phyloP scores from a whole-genome alignment of 2,888 invertebrate species.

The Scaptomyza caliginosa region DNA sequence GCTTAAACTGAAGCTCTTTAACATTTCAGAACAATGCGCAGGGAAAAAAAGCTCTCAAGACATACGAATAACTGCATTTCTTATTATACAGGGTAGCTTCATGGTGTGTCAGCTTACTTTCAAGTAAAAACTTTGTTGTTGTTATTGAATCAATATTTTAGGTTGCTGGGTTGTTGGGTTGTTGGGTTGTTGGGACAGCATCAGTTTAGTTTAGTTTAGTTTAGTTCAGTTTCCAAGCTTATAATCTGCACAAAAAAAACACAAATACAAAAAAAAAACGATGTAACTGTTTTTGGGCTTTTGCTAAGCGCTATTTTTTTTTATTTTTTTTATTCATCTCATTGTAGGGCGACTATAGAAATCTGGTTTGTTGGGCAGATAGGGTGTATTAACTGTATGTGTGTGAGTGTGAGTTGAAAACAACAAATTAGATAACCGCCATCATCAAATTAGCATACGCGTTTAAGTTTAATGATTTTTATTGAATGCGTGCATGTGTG shows the following conservation, averaged over 20 bases:
- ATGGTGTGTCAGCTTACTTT: neutral
- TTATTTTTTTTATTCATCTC: neutral
- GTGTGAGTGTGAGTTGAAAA: slow-evolving; percentile 38
- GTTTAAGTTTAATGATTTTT: slow-evolving; percentile 68
- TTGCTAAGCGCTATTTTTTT: too few relatives aligned
- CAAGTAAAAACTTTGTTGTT: neutral
- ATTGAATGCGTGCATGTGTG: slow-evolving; percentile 16
- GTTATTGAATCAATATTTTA: slow-evolving; percentile 12
- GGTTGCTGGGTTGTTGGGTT: slow-evolving; percentile 40
- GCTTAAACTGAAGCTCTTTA: too few relatives aligned
- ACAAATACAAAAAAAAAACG: neutral
- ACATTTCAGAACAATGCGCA: too few relatives aligned
- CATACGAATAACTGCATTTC: too few relatives aligned
- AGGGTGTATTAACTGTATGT: neutral
- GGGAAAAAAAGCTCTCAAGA: too few relatives aligned
- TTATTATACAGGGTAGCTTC: neutral
- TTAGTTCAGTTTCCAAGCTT: neutral
- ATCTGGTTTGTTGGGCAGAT: slow-evolving; percentile 26
- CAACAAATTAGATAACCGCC: slow-evolving; percentile 71
- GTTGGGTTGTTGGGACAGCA: slow-evolving; percentile 37
- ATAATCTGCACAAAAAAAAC: slow-evolving; percentile 6
- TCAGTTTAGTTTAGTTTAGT: neutral
- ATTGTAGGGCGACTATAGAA: slow-evolving; percentile 28
- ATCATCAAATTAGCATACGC: slow-evolving; percentile 78
- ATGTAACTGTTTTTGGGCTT: slow-evolving; percentile 43